These are phyloP conservation scores for Macroramphosus scolopax DNA, from an alignment of 2,797 vertebrate genomes.

Conservation along the genomic window DNA sequence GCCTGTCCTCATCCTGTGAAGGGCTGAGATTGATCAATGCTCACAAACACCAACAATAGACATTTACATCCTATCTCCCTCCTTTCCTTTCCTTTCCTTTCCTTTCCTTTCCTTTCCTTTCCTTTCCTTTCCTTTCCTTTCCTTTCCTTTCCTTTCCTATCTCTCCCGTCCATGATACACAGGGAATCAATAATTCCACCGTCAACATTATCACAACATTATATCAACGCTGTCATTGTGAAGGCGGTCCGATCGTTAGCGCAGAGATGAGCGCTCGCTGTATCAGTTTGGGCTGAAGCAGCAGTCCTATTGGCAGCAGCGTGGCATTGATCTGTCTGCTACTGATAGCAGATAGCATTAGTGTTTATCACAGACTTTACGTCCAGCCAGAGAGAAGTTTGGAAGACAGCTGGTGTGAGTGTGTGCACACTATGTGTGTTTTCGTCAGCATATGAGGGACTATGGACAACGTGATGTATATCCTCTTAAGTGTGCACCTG, in stretches of 20 bases:
- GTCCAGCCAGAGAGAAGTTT: constrained; percentile 49
- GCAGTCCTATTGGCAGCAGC: constrained; percentile 58
- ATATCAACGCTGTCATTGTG: constrained; percentile 49
- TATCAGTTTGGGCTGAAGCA: constrained; percentile 48
- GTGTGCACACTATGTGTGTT: constrained; percentile 13
- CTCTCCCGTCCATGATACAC: constrained; percentile 16
- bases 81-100: background rate
- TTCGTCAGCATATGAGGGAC: background rate
- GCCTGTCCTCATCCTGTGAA: constrained; percentile 44
- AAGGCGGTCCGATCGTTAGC: constrained; percentile 43
- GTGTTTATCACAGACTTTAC: constrained; percentile 53
- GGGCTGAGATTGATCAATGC: constrained; percentile 39
- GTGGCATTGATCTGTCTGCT: constrained; percentile 60
- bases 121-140: constrained; percentile 8
- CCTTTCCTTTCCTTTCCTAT: constrained; percentile 5
- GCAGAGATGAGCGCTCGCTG: constrained; percentile 26
- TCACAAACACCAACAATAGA: constrained; percentile 19
- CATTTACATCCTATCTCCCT: too few relatives aligned
- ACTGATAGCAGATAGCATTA: constrained; percentile 48
- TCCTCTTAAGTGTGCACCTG: too few relatives aligned
- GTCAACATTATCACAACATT: constrained; percentile 60
- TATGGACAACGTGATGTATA: too few relatives aligned
- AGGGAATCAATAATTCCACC: constrained; percentile 46
- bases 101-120: background rate
- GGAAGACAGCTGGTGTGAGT: constrained; percentile 17